phyloP scores from a whole-genome alignment of 2,888 invertebrate genomes.

The Heterodera filipjevi region DNA sequence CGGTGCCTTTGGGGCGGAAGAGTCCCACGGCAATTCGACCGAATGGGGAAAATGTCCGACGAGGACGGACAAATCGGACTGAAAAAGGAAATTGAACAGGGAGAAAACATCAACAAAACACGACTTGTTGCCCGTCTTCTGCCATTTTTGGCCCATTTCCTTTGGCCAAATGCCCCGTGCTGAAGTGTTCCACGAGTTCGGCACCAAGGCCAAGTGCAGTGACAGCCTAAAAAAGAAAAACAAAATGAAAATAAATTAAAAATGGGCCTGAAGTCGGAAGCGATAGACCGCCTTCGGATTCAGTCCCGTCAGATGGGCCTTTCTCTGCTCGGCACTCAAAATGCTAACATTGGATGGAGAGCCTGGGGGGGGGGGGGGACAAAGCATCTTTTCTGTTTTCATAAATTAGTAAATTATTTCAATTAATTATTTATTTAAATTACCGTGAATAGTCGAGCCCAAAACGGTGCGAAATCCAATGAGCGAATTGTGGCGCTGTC shows the following conservation, averaged over 20 bases:
- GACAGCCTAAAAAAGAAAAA: constrained; percentile 3
- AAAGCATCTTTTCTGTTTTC: too few relatives aligned
- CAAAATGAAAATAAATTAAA: background rate
- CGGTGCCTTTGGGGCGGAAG: background rate
- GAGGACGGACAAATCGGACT: background rate
- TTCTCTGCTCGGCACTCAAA: constrained; percentile 20
- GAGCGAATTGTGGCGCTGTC: constrained; percentile 16
- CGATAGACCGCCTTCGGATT: constrained; percentile 21
- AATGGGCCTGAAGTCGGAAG: constrained; percentile 16
- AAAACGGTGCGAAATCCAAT: constrained; percentile 22
- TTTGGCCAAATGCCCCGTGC: constrained; percentile 25
- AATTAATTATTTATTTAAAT: background rate
- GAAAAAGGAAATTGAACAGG: background rate
- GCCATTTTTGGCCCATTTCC: background rate
- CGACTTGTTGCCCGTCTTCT: background rate
- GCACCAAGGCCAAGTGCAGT: constrained; percentile 23
- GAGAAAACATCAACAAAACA: background rate
- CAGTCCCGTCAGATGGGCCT: constrained; percentile 8
- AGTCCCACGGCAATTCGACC: constrained; percentile 7
- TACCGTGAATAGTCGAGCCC: constrained; percentile 19
- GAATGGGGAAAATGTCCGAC: background rate
- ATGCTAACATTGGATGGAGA: constrained; percentile 24
- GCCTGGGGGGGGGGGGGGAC: background rate
- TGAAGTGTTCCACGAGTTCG: constrained; percentile 27
- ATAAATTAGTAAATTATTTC: too few relatives aligned